Evolutionary conservation across 1,140 invertebrate species (phyloP).

Genomic region (Dreissena rostriformis): DNA sequence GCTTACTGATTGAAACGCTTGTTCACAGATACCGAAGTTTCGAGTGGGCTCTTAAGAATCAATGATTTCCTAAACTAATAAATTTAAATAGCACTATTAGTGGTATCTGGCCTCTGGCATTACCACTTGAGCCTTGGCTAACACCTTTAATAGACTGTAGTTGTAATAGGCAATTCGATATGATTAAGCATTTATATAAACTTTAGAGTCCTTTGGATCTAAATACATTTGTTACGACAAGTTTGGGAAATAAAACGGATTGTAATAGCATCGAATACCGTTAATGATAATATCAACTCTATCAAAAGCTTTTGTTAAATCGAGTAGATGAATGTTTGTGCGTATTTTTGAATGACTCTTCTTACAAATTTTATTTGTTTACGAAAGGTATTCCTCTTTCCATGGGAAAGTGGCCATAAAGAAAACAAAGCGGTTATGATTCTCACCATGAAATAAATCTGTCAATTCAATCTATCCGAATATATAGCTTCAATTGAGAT

Average conservation of each 20-base stretch:
- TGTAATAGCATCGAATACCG: not conserved
- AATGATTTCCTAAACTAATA: not conserved
- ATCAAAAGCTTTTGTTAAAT: slow-evolving; percentile 2
- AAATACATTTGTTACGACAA: slow-evolving; percentile 2
- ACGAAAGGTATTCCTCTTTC: not conserved
- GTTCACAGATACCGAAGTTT: not conserved
- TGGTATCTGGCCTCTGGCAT: not conserved
- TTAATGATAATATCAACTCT: not conserved
- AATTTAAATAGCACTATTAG: not conserved
- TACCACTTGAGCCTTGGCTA: not conserved
- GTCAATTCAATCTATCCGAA: too few relatives aligned
- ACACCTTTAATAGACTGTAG: not conserved
- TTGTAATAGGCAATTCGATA: not conserved
- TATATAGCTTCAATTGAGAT: too few relatives aligned
- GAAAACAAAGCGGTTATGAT: slow-evolving; percentile 1
- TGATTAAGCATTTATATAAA: not conserved
- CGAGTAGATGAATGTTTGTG: not conserved
- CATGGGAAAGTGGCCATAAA: not conserved
- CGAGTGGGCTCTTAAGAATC: not conserved
- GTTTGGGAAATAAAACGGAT: not conserved
- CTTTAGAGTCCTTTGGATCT: not conserved
- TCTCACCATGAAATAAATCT: not conserved
- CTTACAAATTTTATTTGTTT: not conserved
- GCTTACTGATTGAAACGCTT: not conserved
- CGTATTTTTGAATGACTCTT: not conserved